Conservation (phyloP, 1,140 invertebrate genomes). For the Drosophila jambulina region DNA sequence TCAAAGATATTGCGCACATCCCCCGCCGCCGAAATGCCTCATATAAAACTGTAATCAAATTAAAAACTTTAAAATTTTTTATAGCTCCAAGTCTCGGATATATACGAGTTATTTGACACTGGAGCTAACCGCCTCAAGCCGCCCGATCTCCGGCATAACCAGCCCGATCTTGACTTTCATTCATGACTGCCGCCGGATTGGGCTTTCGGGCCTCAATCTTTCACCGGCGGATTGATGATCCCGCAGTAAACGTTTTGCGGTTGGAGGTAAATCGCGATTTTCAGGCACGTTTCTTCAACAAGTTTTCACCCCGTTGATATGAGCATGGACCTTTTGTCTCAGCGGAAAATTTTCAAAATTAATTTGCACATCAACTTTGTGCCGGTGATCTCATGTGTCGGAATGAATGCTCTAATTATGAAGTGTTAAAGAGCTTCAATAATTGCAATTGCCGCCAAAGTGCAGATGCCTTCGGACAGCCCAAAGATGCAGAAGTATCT, state of each 20-base stretch:
- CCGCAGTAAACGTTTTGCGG: constrained; percentile 40
- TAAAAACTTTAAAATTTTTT: constrained; percentile 29
- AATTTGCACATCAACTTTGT: constrained; percentile 50
- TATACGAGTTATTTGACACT: constrained; percentile 30
- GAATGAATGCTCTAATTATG: constrained; percentile 46
- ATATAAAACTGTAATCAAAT: constrained; percentile 27
- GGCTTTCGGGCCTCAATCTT: constrained; percentile 6
- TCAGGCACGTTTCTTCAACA: constrained; percentile 31
- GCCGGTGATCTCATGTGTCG: constrained; percentile 26
- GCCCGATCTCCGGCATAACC: constrained; percentile 57
- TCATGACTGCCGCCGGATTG: constrained; percentile 28
- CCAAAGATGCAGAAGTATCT: constrained; percentile 3
- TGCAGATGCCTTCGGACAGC: constrained; percentile 28
- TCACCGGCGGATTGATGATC: constrained; percentile 1
- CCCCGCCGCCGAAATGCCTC: constrained; percentile 5
- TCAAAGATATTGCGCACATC: constrained; percentile 19
- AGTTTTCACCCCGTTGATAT: constrained; percentile 42
- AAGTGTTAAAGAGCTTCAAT: constrained; percentile 41
- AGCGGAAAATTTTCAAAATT: constrained; percentile 65
- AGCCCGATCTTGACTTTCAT: constrained; percentile 66
- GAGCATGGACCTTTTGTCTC: constrained; percentile 23
- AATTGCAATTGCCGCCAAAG: constrained; percentile 31
- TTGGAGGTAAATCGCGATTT: constrained; percentile 21
- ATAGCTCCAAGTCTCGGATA: neutral
- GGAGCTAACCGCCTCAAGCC: constrained; percentile 62